phyloP scores from a whole-genome alignment of 1,140 invertebrate species.

The Plodia interpunctella region DNA sequence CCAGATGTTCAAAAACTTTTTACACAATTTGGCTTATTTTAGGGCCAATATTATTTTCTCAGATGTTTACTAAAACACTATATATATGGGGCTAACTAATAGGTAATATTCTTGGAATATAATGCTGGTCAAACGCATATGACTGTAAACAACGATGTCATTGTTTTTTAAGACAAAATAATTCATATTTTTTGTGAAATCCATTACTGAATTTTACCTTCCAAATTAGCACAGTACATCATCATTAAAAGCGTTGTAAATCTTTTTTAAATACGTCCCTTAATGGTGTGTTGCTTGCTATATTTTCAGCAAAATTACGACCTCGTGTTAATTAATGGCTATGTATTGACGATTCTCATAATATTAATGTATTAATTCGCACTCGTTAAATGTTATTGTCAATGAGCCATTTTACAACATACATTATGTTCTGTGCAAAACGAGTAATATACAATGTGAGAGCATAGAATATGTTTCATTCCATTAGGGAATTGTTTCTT shows the following conservation, averaged over 20 bases:
- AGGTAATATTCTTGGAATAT: too few relatives aligned
- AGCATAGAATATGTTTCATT: too few relatives aligned
- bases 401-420: too few relatives aligned
- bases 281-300: neutral
- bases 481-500: too few relatives aligned
- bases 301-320: conserved; percentile 1
- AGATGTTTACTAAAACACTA: too few relatives aligned
- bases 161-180: neutral
- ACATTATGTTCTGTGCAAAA: too few relatives aligned
- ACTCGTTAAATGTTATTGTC: too few relatives aligned
- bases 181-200: neutral
- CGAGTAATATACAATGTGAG: too few relatives aligned
- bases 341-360: too few relatives aligned
- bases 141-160: neutral
- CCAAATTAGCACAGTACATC: conserved; percentile 3
- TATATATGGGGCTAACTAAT: too few relatives aligned
- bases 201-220: neutral
- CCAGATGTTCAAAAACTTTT: neutral
- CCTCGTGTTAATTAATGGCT: neutral
- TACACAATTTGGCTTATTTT: neutral
- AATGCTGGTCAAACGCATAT: too few relatives aligned
- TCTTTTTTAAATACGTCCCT: conserved; percentile 4
- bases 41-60: neutral
- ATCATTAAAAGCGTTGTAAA: neutral
- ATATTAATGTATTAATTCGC: too few relatives aligned